Evolutionary conservation across 2,797 vertebrate species (phyloP).

Genomic region (Centroberyx gerrardi): DNA sequence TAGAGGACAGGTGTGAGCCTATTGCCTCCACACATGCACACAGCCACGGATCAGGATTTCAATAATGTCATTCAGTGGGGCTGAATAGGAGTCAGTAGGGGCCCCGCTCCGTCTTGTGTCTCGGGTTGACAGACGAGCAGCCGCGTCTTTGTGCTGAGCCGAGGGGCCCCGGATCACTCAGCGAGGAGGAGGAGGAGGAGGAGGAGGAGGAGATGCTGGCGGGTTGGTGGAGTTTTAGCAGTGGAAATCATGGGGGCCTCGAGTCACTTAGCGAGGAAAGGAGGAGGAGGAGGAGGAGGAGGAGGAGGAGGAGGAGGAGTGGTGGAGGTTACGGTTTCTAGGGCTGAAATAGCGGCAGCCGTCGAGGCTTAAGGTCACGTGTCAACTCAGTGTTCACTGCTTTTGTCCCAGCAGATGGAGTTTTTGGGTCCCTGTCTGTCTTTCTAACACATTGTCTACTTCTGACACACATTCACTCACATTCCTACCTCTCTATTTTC

Average conservation of each 20-base stretch:
- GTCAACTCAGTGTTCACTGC: conserved; percentile 58
- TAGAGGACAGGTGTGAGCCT: conserved; percentile 79
- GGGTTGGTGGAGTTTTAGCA: conserved; percentile 65
- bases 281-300: conserved; percentile 35
- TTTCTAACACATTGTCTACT: conserved; percentile 2
- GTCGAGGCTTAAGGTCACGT: conserved; percentile 69
- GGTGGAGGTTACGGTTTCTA: conserved; percentile 42
- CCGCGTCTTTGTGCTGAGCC: conserved; percentile 79
- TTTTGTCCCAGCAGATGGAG: conserved; percentile 63
- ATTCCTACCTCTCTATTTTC: conserved; percentile 11
- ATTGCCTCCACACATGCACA: conserved; percentile 63
- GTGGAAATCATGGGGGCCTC: conserved; percentile 62
- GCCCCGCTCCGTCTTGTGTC: conserved; percentile 64
- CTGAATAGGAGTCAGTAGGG: conserved; percentile 76
- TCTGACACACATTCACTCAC: conserved; percentile 17
- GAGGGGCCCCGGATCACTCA: conserved; percentile 73
- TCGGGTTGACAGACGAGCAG: conserved; percentile 82
- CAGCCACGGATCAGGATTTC: conserved; percentile 73
- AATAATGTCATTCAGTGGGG: conserved; percentile 81
- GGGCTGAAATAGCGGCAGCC: conserved; percentile 55
- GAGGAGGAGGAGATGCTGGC: conserved; percentile 58
- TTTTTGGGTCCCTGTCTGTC: conserved; percentile 22
- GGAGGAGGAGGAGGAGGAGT: conserved; percentile 42
- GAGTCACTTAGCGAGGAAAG: conserved; percentile 64
- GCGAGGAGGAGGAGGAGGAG: conserved; percentile 51